Percentiles rank a stretch among this genome's conserved stretches.
These are phyloP conservation scores for Drymodes brunneopygia DNA, from an alignment of 2,113 vertebrate species.

Conservation along the genomic window DNA sequence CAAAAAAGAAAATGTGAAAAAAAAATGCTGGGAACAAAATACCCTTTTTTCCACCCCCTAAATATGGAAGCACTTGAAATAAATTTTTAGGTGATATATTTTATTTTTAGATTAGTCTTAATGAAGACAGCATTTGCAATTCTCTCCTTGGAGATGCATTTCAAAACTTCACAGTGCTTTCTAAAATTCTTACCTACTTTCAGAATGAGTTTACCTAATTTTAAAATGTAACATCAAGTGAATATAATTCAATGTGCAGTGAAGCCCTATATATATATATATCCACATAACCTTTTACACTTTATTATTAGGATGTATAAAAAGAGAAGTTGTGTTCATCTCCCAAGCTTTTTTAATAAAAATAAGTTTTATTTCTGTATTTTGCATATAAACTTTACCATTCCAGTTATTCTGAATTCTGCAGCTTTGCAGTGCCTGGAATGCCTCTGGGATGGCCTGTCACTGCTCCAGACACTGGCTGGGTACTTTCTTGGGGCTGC, in stretches of 20 bases:
- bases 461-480: background rate
- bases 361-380: background rate
- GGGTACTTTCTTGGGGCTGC: background rate
- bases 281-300: background rate
- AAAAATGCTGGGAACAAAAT: background rate
- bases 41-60: background rate
- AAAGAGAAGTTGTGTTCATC: background rate
- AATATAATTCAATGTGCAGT: background rate
- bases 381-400: background rate
- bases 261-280: background rate
- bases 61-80: background rate
- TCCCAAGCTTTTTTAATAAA: background rate
- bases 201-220: background rate
- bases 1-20: background rate
- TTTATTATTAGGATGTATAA: background rate
- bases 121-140: background rate
- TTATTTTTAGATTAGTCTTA: background rate
- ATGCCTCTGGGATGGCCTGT: background rate
- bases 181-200: background rate
- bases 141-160: background rate
- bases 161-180: background rate
- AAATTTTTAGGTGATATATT: background rate
- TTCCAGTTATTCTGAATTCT: background rate
- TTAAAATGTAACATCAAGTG: background rate
- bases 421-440: background rate